A percentile compares a stretch with the other conserved stretches of the same genome.
Conservation (phyloP, 2,888 invertebrate species). For the Cyaniris semiargus region DNA sequence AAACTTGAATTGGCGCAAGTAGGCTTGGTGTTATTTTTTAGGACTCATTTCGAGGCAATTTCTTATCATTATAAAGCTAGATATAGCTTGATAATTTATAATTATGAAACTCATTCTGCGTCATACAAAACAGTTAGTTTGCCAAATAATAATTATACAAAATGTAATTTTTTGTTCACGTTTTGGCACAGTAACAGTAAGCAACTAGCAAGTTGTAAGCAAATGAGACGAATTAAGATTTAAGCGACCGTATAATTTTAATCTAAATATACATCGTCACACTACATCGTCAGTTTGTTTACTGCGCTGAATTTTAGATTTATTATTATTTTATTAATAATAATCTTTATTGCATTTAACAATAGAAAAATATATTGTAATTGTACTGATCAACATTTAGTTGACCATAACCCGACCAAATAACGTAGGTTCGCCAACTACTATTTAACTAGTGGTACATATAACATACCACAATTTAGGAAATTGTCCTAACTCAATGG, state of each 20-base stretch:
- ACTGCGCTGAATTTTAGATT: background rate
- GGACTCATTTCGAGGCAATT: background rate
- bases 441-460: no score
- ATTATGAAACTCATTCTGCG: slow-evolving; percentile 4
- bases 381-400: no score
- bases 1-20: no score
- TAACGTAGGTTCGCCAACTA: no score
- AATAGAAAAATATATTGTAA: background rate
- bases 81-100: background rate
- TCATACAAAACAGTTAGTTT: background rate
- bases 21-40: background rate
- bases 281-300: background rate
- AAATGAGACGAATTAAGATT: slow-evolving; percentile 25
- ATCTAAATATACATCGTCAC: background rate
- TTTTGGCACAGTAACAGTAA: slow-evolving; percentile 20
- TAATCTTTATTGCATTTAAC: background rate
- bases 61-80: background rate
- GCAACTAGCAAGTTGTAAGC: slow-evolving; percentile 7
- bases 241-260: slow-evolving; percentile 23
- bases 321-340: background rate
- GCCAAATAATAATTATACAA: slow-evolving; percentile 27
- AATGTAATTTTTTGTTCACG: slow-evolving; percentile 12
- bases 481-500: no score
- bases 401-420: no score
- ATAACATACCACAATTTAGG: no score